Evolutionary conservation across 2,888 invertebrate species (phyloP).

Genomic region (Heteromyza rotundicornis): DNA sequence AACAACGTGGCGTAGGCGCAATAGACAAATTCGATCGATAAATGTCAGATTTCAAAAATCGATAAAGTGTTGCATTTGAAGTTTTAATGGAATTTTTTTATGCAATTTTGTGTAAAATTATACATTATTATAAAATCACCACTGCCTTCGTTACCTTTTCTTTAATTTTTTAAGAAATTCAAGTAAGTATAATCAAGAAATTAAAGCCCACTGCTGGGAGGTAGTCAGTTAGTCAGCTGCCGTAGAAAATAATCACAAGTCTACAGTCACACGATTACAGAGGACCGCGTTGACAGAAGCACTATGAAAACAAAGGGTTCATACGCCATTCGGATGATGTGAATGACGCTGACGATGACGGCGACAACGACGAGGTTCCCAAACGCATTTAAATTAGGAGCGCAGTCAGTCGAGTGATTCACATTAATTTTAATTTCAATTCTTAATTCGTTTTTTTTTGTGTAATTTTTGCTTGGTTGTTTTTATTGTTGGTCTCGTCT

Average conservation of each 20-base stretch:
- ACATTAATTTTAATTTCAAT: conserved; percentile 3
- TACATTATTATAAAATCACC: too few species aligned
- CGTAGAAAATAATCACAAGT: background rate
- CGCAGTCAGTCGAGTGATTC: conserved; percentile 9
- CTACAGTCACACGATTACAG: background rate
- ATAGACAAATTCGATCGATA: too few species aligned
- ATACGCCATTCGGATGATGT: background rate
- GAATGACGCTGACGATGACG: background rate
- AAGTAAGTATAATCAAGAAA: background rate
- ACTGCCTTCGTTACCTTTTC: background rate
- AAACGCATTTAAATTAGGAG: conserved; percentile 15
- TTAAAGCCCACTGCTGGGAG: background rate
- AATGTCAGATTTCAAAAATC: too few species aligned
- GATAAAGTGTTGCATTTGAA: too few species aligned
- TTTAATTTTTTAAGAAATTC: too few species aligned
- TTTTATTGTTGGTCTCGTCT: background rate
- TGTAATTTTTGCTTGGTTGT: background rate
- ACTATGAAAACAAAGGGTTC: background rate
- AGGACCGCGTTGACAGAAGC: background rate
- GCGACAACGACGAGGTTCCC: conserved; percentile 4
- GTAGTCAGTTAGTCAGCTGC: too few species aligned
- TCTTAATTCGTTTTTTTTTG: background rate
- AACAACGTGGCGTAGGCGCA: too few species aligned
- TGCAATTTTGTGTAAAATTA: too few species aligned
- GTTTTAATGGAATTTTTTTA: too few species aligned